These are phyloP conservation scores for Lochmaea crataegi DNA, from an alignment of 2,888 invertebrate species.

Conservation along the genomic window DNA sequence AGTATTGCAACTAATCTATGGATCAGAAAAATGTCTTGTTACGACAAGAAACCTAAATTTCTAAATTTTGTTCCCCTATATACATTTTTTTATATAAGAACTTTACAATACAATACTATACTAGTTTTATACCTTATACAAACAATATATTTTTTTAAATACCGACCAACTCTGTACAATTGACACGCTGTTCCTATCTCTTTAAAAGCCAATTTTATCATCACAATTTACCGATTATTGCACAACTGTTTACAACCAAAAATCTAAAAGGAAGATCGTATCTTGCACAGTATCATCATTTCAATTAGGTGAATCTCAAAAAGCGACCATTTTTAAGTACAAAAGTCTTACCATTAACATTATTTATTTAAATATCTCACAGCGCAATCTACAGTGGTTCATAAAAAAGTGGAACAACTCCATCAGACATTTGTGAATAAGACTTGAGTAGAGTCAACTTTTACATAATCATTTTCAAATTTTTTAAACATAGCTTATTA, in stretches of 20 bases:
- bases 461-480: too few species aligned
- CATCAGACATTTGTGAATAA: too few species aligned
- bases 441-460: too few species aligned
- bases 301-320: conserved; percentile 3
- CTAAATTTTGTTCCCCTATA: conserved; percentile 55
- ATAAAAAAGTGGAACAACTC: too few species aligned
- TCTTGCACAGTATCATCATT: conserved; percentile 10
- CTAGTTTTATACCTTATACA: conserved; percentile 39
- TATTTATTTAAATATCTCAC: conserved; percentile 2
- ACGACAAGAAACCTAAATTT: conserved; percentile 53
- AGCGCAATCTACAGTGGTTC: not conserved
- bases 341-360: conserved; percentile 13
- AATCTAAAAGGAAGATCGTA: not conserved
- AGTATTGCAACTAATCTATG: conserved; percentile 57
- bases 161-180: conserved; percentile 58
- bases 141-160: conserved; percentile 53
- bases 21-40: conserved; percentile 43
- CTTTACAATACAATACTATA: conserved; percentile 34
- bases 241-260: conserved; percentile 34
- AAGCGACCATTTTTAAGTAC: conserved; percentile 18
- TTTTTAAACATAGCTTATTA: too few species aligned
- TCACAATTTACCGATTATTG: conserved; percentile 48
- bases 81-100: conserved; percentile 32
- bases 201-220: conserved; percentile 37
- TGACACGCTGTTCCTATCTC: conserved; percentile 23